Percentiles rank a stretch among this genome's conserved stretches.
These are phyloP conservation scores for Hypselothyrea guttata DNA, from an alignment of 2,888 invertebrate species.

Conservation along the genomic window DNA sequence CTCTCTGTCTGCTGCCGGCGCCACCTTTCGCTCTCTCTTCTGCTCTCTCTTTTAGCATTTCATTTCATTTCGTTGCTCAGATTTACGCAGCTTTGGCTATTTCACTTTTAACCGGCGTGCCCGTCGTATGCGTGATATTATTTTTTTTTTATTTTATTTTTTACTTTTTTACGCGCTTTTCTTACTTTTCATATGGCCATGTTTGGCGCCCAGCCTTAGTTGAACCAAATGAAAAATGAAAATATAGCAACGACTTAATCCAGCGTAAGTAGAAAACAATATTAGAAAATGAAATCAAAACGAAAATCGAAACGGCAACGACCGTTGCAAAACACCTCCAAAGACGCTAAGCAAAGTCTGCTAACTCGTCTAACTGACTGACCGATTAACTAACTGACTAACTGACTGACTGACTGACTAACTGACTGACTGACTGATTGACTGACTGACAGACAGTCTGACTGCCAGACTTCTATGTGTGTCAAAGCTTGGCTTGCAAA, in stretches of 20 bases:
- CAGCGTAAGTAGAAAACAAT: conserved; percentile 51
- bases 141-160: conserved; percentile 51
- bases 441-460: conserved; percentile 26
- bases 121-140: conserved; percentile 66
- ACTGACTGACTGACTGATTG: conserved; percentile 3
- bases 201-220: conserved; percentile 25
- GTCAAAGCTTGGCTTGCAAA: conserved; percentile 72
- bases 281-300: conserved; percentile 70
- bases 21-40: conserved; percentile 60
- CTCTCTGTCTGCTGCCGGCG: conserved; percentile 21
- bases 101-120: conserved; percentile 62
- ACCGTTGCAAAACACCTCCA: conserved; percentile 51
- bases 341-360: conserved; percentile 59
- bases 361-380: conserved; percentile 50
- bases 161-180: conserved; percentile 46
- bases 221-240: conserved; percentile 5
- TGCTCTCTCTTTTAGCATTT: conserved; percentile 37
- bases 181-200: conserved; percentile 49
- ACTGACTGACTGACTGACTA: conserved; percentile 16
- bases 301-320: conserved; percentile 63
- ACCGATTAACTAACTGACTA: no score
- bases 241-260: conserved; percentile 36
- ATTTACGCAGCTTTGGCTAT: conserved; percentile 36
- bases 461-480: conserved; percentile 60
- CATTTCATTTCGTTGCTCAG: conserved; percentile 30